Base-by-base conservation (phyloP, 2,113 vertebrate genomes). In the Alosa alosa region DNA sequence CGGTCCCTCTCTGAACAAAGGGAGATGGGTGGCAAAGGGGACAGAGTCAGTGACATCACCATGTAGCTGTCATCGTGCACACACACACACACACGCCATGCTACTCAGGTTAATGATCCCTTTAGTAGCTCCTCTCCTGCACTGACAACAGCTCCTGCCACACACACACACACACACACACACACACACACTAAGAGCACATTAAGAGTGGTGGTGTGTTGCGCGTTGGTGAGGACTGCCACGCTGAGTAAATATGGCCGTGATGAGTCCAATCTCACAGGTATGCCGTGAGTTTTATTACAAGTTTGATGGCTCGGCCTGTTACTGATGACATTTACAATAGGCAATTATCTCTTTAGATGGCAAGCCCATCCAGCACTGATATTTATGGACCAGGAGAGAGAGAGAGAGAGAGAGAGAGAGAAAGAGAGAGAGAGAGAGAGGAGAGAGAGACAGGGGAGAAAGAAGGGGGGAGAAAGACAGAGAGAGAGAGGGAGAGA, bases 101-200 rank as follows among this genome's bases (percentile, higher is more conserved):
- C 52, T 55, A 55, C 52, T 55, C 52, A 55, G 52, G 52, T 55
- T 55, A 55, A 55, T 55, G 52, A 55, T 55, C 52, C 52, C 52
- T 55, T 55, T 55, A 55, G 52, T 55, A 55, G 13, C 15, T 55
- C 47, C 47, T 49, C 52, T 55, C 52, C 52, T 55, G 52, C 15
- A 55, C 52, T 55, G 52, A 55, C 52, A 17, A 55, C 52, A 17
- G 52, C 52, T 55, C 52, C 17, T 13, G 11, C n/a, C 60, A 64
- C 60, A 64, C 60, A 64, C 60, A 64, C 60, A 64, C 20, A 64
- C 60, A 64, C 60, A 64, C 60, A 68, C 60, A 25, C n/a, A 68
- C 60, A 68, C 60, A 68, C 60, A 64, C 60, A 64, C 60, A 64
- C 22, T 17, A 13, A 52, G 3, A 13, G 22, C 60, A 36, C 22